A percentile compares a stretch with the other conserved stretches of the same genome.
Conservation (phyloP, 2,113 vertebrate genomes). For the Budorcas taxicolor region DNA sequence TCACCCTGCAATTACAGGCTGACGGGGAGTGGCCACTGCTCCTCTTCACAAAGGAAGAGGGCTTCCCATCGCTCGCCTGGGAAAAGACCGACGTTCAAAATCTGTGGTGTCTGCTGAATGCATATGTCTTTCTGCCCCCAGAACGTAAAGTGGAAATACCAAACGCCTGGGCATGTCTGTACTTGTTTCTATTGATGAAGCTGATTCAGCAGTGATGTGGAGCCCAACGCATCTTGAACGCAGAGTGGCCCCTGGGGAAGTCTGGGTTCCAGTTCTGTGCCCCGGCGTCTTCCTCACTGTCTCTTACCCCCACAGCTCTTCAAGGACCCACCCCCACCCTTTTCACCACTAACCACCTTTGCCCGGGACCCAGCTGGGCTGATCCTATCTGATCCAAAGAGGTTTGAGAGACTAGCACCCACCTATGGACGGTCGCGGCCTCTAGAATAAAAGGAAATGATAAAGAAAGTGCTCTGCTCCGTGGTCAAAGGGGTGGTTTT, state of each 20-base stretch:
- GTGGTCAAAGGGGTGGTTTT: neutral
- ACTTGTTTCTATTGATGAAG: neutral
- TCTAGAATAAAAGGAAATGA: neutral
- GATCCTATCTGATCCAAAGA: neutral
- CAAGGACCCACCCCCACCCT: neutral
- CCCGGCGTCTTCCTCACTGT: fast-evolving
- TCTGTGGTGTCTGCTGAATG: neutral
- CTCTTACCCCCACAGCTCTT: fast-evolving
- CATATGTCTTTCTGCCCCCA: neutral
- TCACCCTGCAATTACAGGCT: neutral
- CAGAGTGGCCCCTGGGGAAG: neutral
- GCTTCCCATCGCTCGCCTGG: neutral
- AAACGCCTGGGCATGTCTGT: fast-evolving
- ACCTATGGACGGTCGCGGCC: fast-evolving
- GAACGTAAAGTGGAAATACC: fast-evolving
- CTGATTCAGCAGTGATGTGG: neutral
- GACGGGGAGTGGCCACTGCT: fast-evolving
- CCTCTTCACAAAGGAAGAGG: neutral
- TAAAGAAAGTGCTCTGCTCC: fast-evolving
- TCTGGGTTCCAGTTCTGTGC: neutral
- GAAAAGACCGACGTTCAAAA: neutral
- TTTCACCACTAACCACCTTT: neutral
- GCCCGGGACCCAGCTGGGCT: neutral
- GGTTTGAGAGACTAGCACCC: neutral
- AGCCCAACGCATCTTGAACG: too few relatives aligned